Evolutionary conservation across 35 echinoderm and acorn worm species (phyloP), one percentile per base, ranked within the genome.

Genomic region (Lytechinus variegatus): DNA sequence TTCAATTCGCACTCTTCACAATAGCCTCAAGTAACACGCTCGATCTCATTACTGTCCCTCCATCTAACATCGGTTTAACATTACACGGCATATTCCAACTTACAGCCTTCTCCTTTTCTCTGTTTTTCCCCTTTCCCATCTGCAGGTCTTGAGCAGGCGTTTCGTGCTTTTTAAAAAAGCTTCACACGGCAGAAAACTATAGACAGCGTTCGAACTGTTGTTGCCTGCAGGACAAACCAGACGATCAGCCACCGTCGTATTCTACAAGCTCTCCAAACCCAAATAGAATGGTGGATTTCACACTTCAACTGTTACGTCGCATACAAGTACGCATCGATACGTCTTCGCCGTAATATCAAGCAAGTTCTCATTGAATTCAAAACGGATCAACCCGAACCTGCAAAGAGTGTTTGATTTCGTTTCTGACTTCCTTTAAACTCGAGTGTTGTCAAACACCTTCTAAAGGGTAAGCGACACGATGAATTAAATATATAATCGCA

Each of bases 31-130:
- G 92, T 54, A 54, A 19, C 24, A 27, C 9, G 29, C 27, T 57
- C 53, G 16, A 57, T 93, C 53, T 54, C 53, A 27, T 93, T 93
- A 55, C 92, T 54, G 54, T 57, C 92, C 54, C 92, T 12, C 28
- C 28, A 10, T 27, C 53, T 93, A 16, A 57, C 55, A n/a, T 21
- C 9, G 92, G 92, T 93, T 93, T 93, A 93, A 93, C 52, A 93
- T 93, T 93, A 53, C 92, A 93, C 92, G 92, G 27, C 92, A 21
- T 53, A 93, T 93, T 93, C 57, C 92, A 93, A 55, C 54, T 93
- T 10, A 93, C 92, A 27, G 57, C 55, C 55, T 55, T 54, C 27
- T 93, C 27, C 57, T 93, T 56, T 21, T 93, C 52, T 55, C 24
- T 55, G 10, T 19, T 93, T 57, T 93, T 54, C 91, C 52, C 52